A percentile compares a stretch with the other conserved stretches of the same genome.
Conservation (phyloP, 2,888 invertebrate species). For the Tipula vernalis region DNA sequence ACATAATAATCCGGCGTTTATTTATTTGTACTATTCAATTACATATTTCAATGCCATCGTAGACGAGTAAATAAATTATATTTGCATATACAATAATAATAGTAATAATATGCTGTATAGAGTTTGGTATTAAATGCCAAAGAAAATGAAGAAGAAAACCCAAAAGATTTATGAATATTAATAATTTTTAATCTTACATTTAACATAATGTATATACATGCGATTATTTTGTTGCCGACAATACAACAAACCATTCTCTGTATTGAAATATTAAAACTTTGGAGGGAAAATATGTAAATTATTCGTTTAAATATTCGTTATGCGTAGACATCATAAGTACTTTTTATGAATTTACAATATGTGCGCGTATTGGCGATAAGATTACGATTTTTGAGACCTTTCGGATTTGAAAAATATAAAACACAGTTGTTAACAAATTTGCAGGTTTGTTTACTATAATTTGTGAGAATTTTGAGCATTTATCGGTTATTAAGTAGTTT, state of each 20-base stretch:
- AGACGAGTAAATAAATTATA: not conserved
- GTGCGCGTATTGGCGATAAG: not conserved
- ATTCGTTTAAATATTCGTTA: not conserved
- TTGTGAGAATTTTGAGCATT: too few relatives aligned
- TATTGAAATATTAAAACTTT: not conserved
- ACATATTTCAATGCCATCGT: not conserved
- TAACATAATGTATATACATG: not conserved
- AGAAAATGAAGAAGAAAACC: not conserved
- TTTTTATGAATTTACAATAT: not conserved
- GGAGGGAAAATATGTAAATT: not conserved
- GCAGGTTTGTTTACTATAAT: not conserved
- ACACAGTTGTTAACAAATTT: not conserved
- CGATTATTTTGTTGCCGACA: not conserved
- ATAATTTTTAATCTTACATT: not conserved
- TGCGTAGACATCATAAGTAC: not conserved
- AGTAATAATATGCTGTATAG: not conserved
- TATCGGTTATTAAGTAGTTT: not conserved
- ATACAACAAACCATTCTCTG: not conserved
- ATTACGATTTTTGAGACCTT: not conserved
- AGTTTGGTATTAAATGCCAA: not conserved
- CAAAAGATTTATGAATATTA: not conserved
- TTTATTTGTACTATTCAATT: not conserved
- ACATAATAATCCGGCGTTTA: not conserved
- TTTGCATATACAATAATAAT: not conserved
- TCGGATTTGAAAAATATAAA: not conserved